Evolutionary conservation across 2,888 invertebrate species (phyloP).

Genomic region (Drosophila merina): DNA sequence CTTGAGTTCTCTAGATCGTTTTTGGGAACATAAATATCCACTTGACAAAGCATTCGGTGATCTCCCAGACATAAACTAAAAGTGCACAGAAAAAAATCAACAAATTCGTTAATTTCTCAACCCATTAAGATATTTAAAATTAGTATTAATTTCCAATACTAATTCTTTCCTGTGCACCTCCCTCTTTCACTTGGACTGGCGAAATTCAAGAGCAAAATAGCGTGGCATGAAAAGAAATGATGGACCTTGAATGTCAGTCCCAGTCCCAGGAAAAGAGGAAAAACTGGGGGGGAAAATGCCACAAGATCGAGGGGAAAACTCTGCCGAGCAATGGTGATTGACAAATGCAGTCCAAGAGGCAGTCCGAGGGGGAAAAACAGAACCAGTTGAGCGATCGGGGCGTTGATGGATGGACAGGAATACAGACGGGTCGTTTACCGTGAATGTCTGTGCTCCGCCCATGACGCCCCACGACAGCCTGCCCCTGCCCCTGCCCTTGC

Average conservation of each 20-base stretch:
- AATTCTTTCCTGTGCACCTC: neutral
- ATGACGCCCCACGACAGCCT: no score
- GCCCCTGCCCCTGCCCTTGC: neutral
- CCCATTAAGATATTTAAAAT: neutral
- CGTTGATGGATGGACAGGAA: constrained; percentile 66
- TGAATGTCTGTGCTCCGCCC: constrained; percentile 28
- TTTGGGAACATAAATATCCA: constrained; percentile 54
- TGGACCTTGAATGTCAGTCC: constrained; percentile 64
- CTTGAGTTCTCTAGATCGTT: constrained; percentile 49
- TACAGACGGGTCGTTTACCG: constrained; percentile 48
- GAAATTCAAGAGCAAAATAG: constrained; percentile 67
- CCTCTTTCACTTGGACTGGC: constrained; percentile 42
- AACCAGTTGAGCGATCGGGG: constrained; percentile 38
- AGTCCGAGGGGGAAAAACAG: constrained; percentile 34
- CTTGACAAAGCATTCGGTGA: constrained; percentile 50
- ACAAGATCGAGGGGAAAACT: constrained; percentile 31
- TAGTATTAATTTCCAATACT: neutral
- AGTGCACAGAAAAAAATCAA: constrained; percentile 3
- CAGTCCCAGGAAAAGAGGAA: constrained; percentile 8
- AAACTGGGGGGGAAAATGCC: constrained; percentile 25
- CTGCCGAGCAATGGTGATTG: constrained; percentile 57
- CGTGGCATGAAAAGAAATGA: constrained; percentile 22
- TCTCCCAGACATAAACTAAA: neutral
- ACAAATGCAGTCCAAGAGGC: constrained; percentile 67
- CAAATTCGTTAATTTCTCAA: neutral